Evolutionary conservation across 2,797 vertebrate genomes (phyloP).

Genomic region (Schizopygopsis malacanthus): DNA sequence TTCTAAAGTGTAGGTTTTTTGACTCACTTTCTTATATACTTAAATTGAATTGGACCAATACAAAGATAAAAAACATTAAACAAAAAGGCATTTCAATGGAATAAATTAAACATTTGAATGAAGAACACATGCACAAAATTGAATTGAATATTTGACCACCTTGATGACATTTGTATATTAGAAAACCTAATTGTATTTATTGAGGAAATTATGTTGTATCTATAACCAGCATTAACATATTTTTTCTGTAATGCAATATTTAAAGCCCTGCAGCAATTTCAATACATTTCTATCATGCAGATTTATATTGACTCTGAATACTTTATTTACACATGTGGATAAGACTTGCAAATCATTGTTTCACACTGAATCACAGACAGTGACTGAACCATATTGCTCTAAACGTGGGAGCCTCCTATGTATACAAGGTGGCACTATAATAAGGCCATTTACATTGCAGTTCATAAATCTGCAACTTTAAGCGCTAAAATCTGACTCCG

Average conservation of each 20-base stretch:
- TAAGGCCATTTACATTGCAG: too few relatives aligned
- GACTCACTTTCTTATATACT: slow-evolving; percentile 25
- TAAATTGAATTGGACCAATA: not conserved
- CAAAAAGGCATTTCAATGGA: not conserved
- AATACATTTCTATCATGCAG: slow-evolving; percentile 56
- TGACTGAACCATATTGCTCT: not conserved
- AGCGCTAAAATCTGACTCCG: not conserved
- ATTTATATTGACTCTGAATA: not conserved
- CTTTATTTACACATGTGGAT: not conserved
- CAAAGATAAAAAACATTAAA: not conserved
- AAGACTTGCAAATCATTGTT: not conserved
- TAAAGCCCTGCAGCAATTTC: slow-evolving; percentile 20
- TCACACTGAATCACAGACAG: too few relatives aligned
- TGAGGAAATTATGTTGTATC: slow-evolving; percentile 17
- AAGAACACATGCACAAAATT: not conserved
- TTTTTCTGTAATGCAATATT: slow-evolving; percentile 32
- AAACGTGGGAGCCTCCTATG: too few relatives aligned
- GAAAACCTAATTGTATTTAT: slow-evolving; percentile 37
- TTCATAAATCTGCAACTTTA: too few relatives aligned
- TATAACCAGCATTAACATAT: slow-evolving; percentile 9
- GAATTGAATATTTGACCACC: slow-evolving; percentile 8
- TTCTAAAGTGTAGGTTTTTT: slow-evolving; percentile 19
- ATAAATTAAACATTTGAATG: not conserved
- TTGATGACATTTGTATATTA: slow-evolving; percentile 67
- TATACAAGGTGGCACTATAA: too few relatives aligned